A percentile compares a stretch with the other conserved stretches of the same genome.
Conservation (phyloP, 2,113 vertebrate genomes). For the Thamnophis sirtalis region DNA sequence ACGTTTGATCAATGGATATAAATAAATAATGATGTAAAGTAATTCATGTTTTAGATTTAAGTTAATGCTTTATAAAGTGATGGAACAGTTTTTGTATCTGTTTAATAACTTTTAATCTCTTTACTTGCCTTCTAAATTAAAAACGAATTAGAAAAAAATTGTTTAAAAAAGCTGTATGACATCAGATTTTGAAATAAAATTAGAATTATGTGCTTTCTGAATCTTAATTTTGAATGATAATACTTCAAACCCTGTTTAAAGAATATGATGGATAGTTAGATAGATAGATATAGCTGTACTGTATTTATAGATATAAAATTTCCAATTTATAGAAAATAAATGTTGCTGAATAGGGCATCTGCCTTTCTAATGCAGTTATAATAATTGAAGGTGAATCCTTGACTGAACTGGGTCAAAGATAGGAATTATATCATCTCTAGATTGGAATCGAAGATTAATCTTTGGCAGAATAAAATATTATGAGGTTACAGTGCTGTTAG, state of each 20-base stretch:
- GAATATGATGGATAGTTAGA: neutral
- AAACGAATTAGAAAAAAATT: neutral
- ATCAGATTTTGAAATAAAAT: neutral
- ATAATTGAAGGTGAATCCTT: neutral
- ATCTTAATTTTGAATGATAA: neutral
- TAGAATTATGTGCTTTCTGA: neutral
- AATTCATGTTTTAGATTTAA: neutral
- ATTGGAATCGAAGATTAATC: neutral
- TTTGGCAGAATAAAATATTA: slow-evolving; percentile 44
- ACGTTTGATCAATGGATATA: neutral
- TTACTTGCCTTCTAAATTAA: neutral
- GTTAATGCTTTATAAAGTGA: neutral
- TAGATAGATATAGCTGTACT: neutral
- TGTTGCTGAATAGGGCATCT: neutral
- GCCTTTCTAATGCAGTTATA: neutral
- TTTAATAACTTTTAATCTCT: neutral
- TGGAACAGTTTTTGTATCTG: neutral
- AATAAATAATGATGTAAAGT: neutral
- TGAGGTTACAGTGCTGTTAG: slow-evolving; percentile 49
- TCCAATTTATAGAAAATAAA: neutral
- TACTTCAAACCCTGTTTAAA: neutral
- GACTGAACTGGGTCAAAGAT: slow-evolving; percentile 27
- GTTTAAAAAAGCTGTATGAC: neutral
- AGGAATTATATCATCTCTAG: slow-evolving; percentile 12
- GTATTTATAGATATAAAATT: neutral